Percentiles rank a stretch among this genome's conserved stretches.
Evolutionary conservation across 2,113 vertebrate genomes (phyloP).

Genomic region (Sander vitreus): DNA sequence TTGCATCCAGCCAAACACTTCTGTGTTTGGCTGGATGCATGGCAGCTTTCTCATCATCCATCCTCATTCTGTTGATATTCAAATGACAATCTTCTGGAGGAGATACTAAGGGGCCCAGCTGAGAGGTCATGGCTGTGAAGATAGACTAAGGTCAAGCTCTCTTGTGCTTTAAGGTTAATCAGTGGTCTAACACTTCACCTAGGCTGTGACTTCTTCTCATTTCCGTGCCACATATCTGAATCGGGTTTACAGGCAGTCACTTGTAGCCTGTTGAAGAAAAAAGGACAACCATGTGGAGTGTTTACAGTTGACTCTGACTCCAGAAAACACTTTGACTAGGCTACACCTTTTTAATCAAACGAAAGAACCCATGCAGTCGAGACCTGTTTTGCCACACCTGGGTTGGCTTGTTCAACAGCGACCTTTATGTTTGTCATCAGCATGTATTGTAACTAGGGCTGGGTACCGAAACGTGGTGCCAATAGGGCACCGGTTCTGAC

Average conservation of each 20-base stretch:
- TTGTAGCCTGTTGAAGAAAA: constrained; percentile 4
- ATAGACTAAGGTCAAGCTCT: constrained; percentile 53
- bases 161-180: constrained; percentile 71
- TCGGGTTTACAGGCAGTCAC: constrained; percentile 10
- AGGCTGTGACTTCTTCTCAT: constrained; percentile 22
- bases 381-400: constrained; percentile 25
- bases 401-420: constrained; percentile 13
- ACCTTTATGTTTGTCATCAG: constrained; percentile 27
- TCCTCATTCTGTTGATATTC: constrained; percentile 66
- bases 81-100: constrained; percentile 62
- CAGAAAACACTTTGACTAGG: constrained; percentile 18
- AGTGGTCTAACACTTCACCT: constrained; percentile 25
- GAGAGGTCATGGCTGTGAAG: constrained; percentile 58
- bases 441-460: background rate
- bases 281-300: constrained; percentile 3
- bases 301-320: constrained; percentile 13
- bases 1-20: too few species aligned
- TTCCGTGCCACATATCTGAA: constrained; percentile 19
- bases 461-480: too few species aligned
- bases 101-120: constrained; percentile 47
- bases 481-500: too few species aligned
- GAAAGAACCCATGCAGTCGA: background rate
- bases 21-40: constrained; percentile 55
- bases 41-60: constrained; percentile 27
- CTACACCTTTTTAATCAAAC: constrained; percentile 52